Percentiles rank a stretch among this genome's conserved stretches.
Evolutionary conservation across 2,888 invertebrate species (phyloP).

Genomic region (Philaethria dido): DNA sequence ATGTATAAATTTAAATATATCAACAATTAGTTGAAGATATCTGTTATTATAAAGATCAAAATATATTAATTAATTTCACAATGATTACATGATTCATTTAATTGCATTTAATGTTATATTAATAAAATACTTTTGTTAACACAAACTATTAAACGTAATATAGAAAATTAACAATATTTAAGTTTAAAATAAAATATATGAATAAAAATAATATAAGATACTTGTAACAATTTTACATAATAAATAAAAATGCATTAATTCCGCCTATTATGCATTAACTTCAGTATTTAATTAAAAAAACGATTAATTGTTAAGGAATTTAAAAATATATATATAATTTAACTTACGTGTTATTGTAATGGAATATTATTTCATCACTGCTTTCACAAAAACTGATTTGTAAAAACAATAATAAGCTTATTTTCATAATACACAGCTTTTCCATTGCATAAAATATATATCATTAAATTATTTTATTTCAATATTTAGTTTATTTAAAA

Average conservation of each 20-base stretch:
- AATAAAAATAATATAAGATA: too few relatives aligned
- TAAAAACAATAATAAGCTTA: conserved; percentile 25
- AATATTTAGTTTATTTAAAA: background rate
- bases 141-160: too few relatives aligned
- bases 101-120: too few relatives aligned
- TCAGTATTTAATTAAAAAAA: background rate
- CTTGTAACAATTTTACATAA: background rate
- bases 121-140: too few relatives aligned
- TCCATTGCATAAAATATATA: conserved; percentile 30
- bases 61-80: too few relatives aligned
- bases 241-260: background rate
- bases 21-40: too few relatives aligned
- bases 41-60: too few relatives aligned
- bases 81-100: too few relatives aligned
- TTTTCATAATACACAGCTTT: conserved; percentile 24
- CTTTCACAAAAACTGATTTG: conserved; percentile 23
- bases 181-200: too few relatives aligned
- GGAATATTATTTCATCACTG: conserved; percentile 67
- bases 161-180: too few relatives aligned
- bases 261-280: background rate
- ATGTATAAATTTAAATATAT: too few relatives aligned
- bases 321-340: conserved; percentile 6
- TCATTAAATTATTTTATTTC: conserved; percentile 4
- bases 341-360: conserved; percentile 78
- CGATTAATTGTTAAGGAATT: background rate